Percentiles rank a stretch among this genome's conserved stretches.
Conservation (phyloP, 37 sponge, comb jelly and placozoan genomes). For the Beroe forskalii region DNA sequence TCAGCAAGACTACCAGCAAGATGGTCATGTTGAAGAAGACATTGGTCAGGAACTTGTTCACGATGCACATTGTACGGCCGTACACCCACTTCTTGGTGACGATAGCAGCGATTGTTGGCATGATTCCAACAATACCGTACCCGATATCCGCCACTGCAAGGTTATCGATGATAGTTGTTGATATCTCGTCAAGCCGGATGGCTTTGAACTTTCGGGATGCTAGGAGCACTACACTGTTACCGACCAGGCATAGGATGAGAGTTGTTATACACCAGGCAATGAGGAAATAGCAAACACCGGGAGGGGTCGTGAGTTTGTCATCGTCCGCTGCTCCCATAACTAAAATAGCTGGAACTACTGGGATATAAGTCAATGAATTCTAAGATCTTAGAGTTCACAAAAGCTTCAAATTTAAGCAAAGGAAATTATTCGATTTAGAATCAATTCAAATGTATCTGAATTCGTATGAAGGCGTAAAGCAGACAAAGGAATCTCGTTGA, state of each 20-base stretch:
- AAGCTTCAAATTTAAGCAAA: too few species aligned
- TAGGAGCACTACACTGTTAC: not conserved
- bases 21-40: conserved; percentile 49
- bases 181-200: not conserved
- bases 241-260: not conserved
- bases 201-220: conserved; percentile 23
- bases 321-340: too few species aligned
- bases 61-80: conserved; percentile 1
- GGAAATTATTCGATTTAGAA: too few species aligned
- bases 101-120: conserved; percentile 7
- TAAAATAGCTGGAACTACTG: too few species aligned
- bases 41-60: conserved; percentile 42
- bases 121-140: not conserved
- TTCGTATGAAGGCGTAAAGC: too few species aligned
- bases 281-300: conserved; percentile 24
- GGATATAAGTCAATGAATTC: too few species aligned
- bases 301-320: not conserved
- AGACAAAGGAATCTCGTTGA: too few species aligned
- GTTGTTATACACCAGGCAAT: not conserved
- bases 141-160: conserved; percentile 46
- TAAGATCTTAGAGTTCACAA: too few species aligned
- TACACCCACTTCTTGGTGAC: not conserved
- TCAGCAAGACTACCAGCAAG: conserved; percentile 21
- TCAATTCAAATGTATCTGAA: too few species aligned
- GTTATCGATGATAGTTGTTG: not conserved